Conservation (phyloP, 2,888 invertebrate species). For the Tenthredo scrophulariae region DNA sequence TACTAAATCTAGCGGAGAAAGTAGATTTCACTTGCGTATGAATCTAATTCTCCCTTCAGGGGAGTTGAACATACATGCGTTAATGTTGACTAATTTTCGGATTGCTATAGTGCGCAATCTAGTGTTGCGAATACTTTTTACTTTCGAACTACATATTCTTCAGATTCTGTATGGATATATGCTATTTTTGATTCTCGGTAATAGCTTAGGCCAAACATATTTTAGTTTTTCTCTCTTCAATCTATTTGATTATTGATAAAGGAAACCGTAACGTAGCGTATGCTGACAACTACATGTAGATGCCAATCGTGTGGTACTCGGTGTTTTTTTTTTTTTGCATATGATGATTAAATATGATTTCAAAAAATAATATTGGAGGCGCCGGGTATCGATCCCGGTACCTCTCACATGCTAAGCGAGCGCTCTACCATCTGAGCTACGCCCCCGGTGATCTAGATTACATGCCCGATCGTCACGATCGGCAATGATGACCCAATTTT, state of each 20-base stretch:
- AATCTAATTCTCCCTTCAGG: background rate
- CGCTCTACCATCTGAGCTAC: slow-evolving; percentile 77
- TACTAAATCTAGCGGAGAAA: background rate
- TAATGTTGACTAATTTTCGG: background rate
- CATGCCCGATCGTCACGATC: background rate
- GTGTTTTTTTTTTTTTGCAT: background rate
- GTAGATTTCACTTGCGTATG: background rate
- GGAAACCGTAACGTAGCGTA: background rate
- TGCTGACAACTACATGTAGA: background rate
- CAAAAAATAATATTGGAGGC: slow-evolving; percentile 66
- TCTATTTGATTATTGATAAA: background rate
- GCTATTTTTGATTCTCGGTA: background rate
- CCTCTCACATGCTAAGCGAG: slow-evolving; percentile 77
- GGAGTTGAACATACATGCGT: background rate
- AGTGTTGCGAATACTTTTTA: background rate
- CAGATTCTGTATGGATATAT: background rate
- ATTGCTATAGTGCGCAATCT: background rate
- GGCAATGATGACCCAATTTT: too few relatives aligned
- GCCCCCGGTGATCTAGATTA: slow-evolving; percentile 65
- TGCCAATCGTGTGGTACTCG: background rate
- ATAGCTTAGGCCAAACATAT: background rate
- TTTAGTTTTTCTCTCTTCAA: background rate
- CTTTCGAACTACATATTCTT: background rate
- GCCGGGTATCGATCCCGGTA: slow-evolving; percentile 76
- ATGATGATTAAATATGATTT: background rate